These are phyloP conservation scores for Actinia equina DNA, from an alignment of 64 coral and sea anemone genomes.

Conservation along the genomic window DNA sequence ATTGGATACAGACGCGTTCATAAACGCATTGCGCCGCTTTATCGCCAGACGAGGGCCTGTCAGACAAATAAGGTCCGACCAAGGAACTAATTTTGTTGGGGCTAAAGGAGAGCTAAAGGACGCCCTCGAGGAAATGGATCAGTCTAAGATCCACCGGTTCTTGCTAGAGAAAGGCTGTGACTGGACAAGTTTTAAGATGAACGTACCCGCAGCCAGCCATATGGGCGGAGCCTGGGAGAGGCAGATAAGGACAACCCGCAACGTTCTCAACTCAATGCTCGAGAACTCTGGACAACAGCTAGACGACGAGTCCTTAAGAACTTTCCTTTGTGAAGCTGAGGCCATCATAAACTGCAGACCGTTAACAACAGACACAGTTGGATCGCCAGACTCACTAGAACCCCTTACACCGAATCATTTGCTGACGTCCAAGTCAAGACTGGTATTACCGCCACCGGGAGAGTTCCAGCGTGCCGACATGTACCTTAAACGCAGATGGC, in stretches of 20 bases:
- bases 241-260: too few relatives aligned
- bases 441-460: background rate
- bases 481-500: background rate
- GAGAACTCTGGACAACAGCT: background rate
- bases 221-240: too few relatives aligned
- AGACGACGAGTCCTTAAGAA: background rate
- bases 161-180: too few relatives aligned
- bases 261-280: too few relatives aligned
- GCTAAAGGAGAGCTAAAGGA: too few relatives aligned
- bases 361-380: background rate
- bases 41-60: background rate
- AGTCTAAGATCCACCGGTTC: too few relatives aligned
- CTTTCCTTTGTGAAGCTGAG: background rate
- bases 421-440: background rate
- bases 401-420: background rate
- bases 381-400: background rate
- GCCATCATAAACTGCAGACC: background rate
- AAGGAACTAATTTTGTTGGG: too few relatives aligned
- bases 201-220: too few relatives aligned
- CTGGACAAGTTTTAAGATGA: too few relatives aligned
- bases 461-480: background rate
- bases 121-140: too few relatives aligned
- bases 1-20: background rate
- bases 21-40: constrained; percentile 14
- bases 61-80: background rate